Evolutionary conservation across 2,888 invertebrate species (phyloP).

Genomic region (Drosophila suboccidentalis): DNA sequence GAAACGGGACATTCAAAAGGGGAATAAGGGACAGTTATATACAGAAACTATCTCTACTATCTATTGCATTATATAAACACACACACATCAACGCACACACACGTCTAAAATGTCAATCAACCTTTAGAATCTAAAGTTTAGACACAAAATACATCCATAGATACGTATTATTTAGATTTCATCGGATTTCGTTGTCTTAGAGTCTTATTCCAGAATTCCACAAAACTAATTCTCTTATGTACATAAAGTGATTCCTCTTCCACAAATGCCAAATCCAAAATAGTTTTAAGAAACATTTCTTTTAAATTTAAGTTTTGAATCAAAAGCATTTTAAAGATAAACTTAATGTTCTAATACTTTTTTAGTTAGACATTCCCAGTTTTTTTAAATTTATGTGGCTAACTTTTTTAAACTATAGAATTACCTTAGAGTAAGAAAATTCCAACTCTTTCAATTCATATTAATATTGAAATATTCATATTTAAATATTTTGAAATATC

Average conservation of each 20-base stretch:
- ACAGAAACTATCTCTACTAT: background rate
- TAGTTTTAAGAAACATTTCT: too few species aligned
- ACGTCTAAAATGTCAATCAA: slow-evolving; percentile 5
- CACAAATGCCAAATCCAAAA: too few species aligned
- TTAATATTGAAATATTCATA: background rate
- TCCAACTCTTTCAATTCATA: background rate
- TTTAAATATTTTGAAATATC: background rate
- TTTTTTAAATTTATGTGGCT: too few species aligned
- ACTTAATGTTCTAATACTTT: too few species aligned
- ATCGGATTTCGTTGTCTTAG: background rate
- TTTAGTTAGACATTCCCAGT: too few species aligned
- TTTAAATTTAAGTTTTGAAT: too few species aligned
- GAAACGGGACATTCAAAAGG: slow-evolving; percentile 20
- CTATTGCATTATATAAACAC: background rate
- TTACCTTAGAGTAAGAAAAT: background rate
- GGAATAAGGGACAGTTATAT: slow-evolving; percentile 9
- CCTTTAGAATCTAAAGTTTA: too few species aligned
- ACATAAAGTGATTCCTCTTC: too few species aligned
- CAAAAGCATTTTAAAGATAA: too few species aligned
- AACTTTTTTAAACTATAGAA: background rate
- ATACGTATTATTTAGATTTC: slow-evolving; percentile 5
- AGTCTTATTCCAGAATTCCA: background rate
- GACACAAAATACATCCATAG: background rate
- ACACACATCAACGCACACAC: background rate
- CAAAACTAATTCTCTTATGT: too few species aligned